Evolutionary conservation across 2,113 vertebrate genomes (phyloP), one percentile per base, ranked within the genome.

Genomic region (Rhizomys pruinosus): DNA sequence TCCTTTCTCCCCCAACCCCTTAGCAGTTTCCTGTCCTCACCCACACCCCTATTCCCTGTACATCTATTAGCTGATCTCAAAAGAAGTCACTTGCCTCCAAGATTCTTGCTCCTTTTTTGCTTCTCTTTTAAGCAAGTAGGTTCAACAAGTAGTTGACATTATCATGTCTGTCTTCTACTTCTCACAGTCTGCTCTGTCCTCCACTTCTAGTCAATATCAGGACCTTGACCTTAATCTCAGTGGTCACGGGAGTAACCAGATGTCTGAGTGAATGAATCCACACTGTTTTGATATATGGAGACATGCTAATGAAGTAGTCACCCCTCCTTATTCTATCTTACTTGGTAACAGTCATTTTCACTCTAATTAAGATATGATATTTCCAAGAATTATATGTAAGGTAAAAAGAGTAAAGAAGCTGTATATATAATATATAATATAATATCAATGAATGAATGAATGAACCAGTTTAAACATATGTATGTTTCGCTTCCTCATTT

Each of bases 381-480:
- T 81, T 42, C 16, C 37, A 71, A 87, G 78, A 69, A n/a, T 42
- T 77, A 34, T 76, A 5, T 81, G 13, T 88, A 61, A 32, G 13
- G 34, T 64, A 71, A 81, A 85, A 66, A 71, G 47, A 32, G 20
- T 82, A 92, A 92, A 34, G 64, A 27, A 42, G 27, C 3, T n/a
- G n/a, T n/a, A n/a, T n/a, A n/a, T n/a, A n/a, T n/a, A n/a, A n/a
- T n/a, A n/a, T n/a, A n/a, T n/a, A n/a, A n/a, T n/a, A n/a, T n/a
- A n/a, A n/a, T n/a, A n/a, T n/a, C n/a, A n/a, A n/a, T n/a, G 79
- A 94, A 57, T 68, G 87, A 77, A 34, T 87, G 69, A 79, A 17
- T 55, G 80, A 72, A 47, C 59, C 68, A 4, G 2, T 59, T 96
- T 52, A 86, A 55, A 55, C 3, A n/a, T 84, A 55, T 77, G 44